Evolutionary conservation across 2,797 vertebrate genomes (phyloP), one percentile per base, ranked within the genome.

Genomic region (Notolepis coatsorum): DNA sequence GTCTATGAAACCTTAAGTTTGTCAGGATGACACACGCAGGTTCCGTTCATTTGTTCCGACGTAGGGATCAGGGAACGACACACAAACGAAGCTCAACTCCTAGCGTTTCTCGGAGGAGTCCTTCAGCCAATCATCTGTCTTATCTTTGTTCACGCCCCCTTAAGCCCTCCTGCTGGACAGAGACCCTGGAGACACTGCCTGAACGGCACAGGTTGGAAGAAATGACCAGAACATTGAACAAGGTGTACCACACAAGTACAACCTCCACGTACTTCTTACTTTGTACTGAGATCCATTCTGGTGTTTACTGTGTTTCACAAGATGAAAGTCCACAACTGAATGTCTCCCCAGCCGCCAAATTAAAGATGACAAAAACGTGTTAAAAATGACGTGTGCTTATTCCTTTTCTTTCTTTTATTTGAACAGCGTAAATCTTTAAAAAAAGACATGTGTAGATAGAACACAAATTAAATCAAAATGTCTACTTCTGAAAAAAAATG

Each of bases 341-440:
- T 74, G 79, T 85, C 68, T 81, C 49, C 52, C 33, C 58, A 35
- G 56, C 35, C 47, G 55, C n/a, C n/a, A 60, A 66, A 84, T 87
- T 79, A 86, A 85, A 86, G 66, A 66, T 4, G 41, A 79, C 63
- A 73, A 78, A 81, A 85, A 87, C 80, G n/a, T 62, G 70, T 68
- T 77, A 43, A 37, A 66, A 2, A 38, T 71, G 50, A 60, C 7
- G 7, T 71, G 65, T 54, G 38, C 45, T 51, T 27, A 10, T 72
- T 9, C 2, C 81, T 87, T 86, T 46, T 37, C 42, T 55, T 3
- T 21, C 20, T 45, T 50, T 42, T 41, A 43, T 20, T 43, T 43
- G 9, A 41, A 17, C 6, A 41, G 17, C 38, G 17, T 41, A 15
- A 15, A 21, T 86, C 82, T 84, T 89, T 60, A 61, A 63, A 45